These are phyloP conservation scores for Upupa epops DNA, from an alignment of 2,113 vertebrate species.

Conservation along the genomic window DNA sequence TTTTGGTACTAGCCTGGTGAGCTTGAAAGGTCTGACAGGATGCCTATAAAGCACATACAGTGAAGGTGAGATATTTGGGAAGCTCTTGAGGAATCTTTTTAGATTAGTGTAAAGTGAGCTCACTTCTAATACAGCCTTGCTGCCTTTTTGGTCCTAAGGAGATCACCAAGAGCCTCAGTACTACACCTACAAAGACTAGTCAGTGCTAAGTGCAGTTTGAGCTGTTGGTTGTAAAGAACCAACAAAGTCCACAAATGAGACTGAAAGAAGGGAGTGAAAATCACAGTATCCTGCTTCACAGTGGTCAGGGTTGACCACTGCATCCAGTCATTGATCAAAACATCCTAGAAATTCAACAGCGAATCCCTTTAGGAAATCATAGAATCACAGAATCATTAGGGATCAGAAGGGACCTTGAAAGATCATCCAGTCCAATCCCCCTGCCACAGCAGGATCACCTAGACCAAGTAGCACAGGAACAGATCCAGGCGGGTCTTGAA, in stretches of 20 bases:
- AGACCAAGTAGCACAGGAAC: too few species aligned
- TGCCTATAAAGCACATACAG: not conserved
- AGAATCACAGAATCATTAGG: too few species aligned
- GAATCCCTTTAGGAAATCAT: not conserved
- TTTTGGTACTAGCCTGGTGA: not conserved
- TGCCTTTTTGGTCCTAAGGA: not conserved
- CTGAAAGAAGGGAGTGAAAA: not conserved
- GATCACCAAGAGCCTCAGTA: not conserved
- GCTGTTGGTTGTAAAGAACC: not conserved
- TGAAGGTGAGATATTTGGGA: not conserved
- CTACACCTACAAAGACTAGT: not conserved
- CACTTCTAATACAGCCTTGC: not conserved
- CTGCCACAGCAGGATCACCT: too few species aligned
- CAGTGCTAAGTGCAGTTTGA: not conserved
- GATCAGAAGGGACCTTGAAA: too few species aligned
- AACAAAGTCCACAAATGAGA: not conserved
- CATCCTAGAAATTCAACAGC: not conserved
- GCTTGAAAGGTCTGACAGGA: not conserved
- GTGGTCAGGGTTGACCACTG: not conserved
- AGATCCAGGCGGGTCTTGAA: too few species aligned
- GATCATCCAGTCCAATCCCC: too few species aligned
- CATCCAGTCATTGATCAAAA: not conserved
- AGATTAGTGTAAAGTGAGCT: not conserved
- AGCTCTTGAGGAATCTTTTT: not conserved
- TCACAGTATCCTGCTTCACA: not conserved